Conservation (phyloP, 2,888 invertebrate species). For the Cheilosia scutellata region DNA sequence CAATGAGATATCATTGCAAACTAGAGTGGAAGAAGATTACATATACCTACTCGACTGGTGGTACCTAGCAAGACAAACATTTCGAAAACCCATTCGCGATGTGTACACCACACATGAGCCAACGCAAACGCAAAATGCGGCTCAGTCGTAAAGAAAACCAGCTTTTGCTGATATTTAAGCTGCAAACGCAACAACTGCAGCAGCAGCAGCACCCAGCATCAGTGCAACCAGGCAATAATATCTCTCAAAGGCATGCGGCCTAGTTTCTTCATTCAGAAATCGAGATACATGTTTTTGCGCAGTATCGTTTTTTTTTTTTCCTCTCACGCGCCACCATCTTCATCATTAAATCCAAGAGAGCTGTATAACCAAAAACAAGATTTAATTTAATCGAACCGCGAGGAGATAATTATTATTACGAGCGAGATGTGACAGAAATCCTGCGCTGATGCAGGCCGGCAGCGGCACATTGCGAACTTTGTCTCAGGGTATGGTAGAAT, state of each 20-base stretch:
- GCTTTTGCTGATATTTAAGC: slow-evolving; percentile 55
- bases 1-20: slow-evolving; percentile 68
- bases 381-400: slow-evolving; percentile 71
- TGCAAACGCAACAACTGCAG: slow-evolving; percentile 37
- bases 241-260: slow-evolving; percentile 73
- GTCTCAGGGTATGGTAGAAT: slow-evolving; percentile 37
- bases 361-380: slow-evolving; percentile 60
- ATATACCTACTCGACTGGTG: not conserved
- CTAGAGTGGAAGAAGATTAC: slow-evolving; percentile 69
- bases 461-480: slow-evolving; percentile 42
- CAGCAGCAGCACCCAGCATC: slow-evolving; percentile 36
- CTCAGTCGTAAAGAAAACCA: slow-evolving; percentile 49
- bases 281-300: slow-evolving; percentile 60
- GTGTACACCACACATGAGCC: slow-evolving; percentile 50
- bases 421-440: slow-evolving; percentile 64
- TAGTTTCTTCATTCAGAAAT: slow-evolving; percentile 75
- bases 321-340: slow-evolving; percentile 22
- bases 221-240: slow-evolving; percentile 34
- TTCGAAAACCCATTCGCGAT: slow-evolving; percentile 46
- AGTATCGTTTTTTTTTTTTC: slow-evolving; percentile 44
- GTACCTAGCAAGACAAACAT: slow-evolving; percentile 18
- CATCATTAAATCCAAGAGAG: slow-evolving; percentile 53
- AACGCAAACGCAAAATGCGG: slow-evolving; percentile 62
- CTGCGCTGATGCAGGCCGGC: slow-evolving; percentile 17
- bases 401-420: slow-evolving; percentile 74